Conservation (phyloP, 2,113 vertebrate genomes). For the Myotis yumanensis region DNA sequence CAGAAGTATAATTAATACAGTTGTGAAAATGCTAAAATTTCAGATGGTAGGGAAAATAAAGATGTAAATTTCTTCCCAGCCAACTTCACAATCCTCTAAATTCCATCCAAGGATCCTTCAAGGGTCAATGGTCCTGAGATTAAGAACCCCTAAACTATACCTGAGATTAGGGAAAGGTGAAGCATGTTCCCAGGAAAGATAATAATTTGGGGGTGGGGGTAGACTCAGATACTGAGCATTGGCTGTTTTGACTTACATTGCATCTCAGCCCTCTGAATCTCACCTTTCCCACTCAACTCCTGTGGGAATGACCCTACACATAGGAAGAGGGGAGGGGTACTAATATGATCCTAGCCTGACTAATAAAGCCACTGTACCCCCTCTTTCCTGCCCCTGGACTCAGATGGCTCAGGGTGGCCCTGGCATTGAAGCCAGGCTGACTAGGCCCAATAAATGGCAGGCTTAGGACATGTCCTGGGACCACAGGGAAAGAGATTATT, state of each 20-base stretch:
- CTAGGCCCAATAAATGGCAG: neutral
- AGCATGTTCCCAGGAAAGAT: neutral
- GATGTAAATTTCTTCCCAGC: neutral
- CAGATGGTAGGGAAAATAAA: neutral
- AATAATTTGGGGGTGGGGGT: neutral
- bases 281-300: neutral
- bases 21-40: neutral
- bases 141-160: neutral
- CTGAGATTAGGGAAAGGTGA: neutral
- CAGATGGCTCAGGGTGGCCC: neutral
- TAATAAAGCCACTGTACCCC: neutral
- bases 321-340: neutral
- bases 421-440: neutral
- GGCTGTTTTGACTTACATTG: neutral
- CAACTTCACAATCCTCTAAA: neutral
- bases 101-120: neutral
- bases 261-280: neutral
- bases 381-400: neutral
- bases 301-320: neutral
- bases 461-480: neutral
- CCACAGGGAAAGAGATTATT: neutral
- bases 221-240: neutral
- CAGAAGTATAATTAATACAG: neutral
- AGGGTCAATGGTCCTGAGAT: neutral
- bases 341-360: neutral